A percentile compares a stretch with the other conserved stretches of the same genome.
Evolutionary conservation across 2,797 vertebrate genomes (phyloP).

Genomic region (Morus bassanus): DNA sequence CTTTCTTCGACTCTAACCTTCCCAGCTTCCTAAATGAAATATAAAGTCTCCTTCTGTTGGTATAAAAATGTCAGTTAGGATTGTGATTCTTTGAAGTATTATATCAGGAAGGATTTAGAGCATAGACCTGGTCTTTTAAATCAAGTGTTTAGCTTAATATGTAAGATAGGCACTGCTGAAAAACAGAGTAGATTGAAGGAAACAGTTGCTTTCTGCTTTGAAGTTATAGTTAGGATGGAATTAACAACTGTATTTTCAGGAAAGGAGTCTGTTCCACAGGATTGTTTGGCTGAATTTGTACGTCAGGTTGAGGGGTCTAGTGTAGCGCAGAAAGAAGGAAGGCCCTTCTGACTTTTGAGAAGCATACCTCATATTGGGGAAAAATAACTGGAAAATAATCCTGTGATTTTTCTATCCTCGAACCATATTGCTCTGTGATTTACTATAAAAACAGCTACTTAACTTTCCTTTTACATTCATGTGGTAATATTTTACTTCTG

Average conservation of each 20-base stretch:
- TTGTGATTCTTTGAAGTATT: constrained; percentile 47
- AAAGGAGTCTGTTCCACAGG: not conserved
- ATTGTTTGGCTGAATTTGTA: not conserved
- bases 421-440: not conserved
- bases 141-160: not conserved
- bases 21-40: not conserved
- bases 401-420: not conserved
- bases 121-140: not conserved
- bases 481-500: not conserved
- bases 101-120: constrained; percentile 25
- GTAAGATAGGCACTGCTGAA: constrained; percentile 1
- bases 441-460: not conserved
- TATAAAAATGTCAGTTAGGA: constrained; percentile 55
- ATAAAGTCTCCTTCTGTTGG: not conserved
- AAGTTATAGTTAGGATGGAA: constrained; percentile 25
- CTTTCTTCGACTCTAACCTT: not conserved
- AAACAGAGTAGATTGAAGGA: not conserved
- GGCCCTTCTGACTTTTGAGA: not conserved
- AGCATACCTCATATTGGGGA: not conserved
- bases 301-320: not conserved
- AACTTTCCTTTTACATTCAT: not conserved
- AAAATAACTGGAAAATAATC: not conserved
- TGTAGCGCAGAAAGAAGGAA: not conserved
- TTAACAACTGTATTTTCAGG: constrained; percentile 20
- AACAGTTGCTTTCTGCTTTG: constrained; percentile 27